phyloP scores from a whole-genome alignment of 2,797 vertebrate genomes.

The Craterocephalus amniculus region DNA sequence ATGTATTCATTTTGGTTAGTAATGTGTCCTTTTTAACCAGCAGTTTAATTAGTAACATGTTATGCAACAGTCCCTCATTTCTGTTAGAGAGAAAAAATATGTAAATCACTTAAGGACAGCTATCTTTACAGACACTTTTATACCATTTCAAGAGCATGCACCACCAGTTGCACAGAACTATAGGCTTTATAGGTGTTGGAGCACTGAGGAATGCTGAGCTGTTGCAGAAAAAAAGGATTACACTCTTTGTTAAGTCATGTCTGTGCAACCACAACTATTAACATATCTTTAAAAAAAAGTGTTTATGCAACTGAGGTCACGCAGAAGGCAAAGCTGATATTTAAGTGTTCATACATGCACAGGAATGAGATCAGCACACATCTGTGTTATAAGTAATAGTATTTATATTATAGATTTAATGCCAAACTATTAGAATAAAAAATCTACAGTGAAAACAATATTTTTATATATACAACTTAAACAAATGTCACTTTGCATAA shows the following conservation, averaged over 20 bases:
- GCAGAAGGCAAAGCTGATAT: background rate
- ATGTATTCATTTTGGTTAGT: constrained; percentile 25
- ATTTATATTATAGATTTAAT: background rate
- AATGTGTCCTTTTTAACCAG: constrained; percentile 7
- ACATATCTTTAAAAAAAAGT: constrained; percentile 24
- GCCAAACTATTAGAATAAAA: background rate
- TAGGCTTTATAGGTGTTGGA: background rate
- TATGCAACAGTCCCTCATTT: background rate
- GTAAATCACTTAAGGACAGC: constrained; percentile 3
- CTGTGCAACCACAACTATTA: constrained; percentile 9
- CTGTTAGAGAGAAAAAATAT: background rate
- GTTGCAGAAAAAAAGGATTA: constrained; percentile 13
- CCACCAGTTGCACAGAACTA: background rate
- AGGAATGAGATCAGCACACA: background rate
- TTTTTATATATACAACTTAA: no score
- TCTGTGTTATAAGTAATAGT: background rate
- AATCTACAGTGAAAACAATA: no score
- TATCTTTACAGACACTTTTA: background rate
- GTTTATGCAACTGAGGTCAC: constrained; percentile 15
- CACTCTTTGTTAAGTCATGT: constrained; percentile 3
- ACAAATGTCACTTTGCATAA: no score
- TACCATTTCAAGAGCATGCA: constrained; percentile 10
- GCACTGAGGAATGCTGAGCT: constrained; percentile 16
- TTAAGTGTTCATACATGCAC: background rate
- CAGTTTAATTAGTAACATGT: background rate